phyloP scores from a whole-genome alignment of 1,140 invertebrate species.

The Orchestia grillus region DNA sequence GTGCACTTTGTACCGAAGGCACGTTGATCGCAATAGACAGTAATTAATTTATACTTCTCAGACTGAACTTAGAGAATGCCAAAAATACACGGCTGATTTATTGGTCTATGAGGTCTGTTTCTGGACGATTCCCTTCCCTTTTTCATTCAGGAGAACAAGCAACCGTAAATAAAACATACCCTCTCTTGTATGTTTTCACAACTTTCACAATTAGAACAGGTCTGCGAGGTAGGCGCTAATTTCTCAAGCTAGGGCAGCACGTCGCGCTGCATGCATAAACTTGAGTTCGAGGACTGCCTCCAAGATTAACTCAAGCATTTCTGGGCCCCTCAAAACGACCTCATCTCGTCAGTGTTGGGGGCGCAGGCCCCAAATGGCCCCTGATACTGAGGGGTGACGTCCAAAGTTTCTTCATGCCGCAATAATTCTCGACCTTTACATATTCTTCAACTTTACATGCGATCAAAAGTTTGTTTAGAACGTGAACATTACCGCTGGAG shows the following conservation, averaged over 20 bases:
- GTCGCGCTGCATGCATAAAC: neutral
- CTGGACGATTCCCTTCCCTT: too few species aligned
- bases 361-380: slow-evolving; percentile 2
- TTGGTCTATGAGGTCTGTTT: too few species aligned
- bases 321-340: neutral
- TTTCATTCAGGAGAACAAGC: too few species aligned
- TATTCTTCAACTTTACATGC: slow-evolving; percentile 17
- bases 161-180: too few species aligned
- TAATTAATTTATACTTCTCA: too few species aligned
- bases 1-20: too few species aligned
- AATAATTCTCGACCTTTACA: slow-evolving; percentile 26
- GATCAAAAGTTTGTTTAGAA: neutral
- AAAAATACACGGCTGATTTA: too few species aligned
- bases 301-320: neutral
- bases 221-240: too few species aligned
- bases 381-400: slow-evolving; percentile 18
- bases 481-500: neutral
- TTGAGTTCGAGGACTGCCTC: neutral
- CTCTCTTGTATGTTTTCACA: too few species aligned
- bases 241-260: neutral
- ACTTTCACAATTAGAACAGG: too few species aligned
- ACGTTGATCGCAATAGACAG: too few species aligned
- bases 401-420: slow-evolving; percentile 45
- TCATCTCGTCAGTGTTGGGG: neutral
- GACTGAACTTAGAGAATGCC: too few species aligned